Evolutionary conservation across 1,140 invertebrate genomes (phyloP).

Genomic region (Ridgeia piscesae): DNA sequence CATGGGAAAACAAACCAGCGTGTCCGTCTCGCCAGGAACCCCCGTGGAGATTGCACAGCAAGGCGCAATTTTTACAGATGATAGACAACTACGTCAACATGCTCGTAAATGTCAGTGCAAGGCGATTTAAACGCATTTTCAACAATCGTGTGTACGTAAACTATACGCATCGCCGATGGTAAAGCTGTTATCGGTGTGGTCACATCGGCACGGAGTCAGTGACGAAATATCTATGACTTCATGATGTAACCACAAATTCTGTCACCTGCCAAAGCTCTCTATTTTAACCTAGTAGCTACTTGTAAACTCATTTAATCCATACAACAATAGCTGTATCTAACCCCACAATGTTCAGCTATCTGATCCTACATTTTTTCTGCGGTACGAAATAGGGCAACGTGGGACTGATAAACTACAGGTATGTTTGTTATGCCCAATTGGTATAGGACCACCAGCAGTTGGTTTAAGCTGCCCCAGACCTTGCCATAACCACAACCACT

Average conservation of each 20-base stretch:
- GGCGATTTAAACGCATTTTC: neutral
- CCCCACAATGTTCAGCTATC: too few relatives aligned
- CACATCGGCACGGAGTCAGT: neutral
- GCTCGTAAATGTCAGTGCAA: neutral
- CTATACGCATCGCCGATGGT: neutral
- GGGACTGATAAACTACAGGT: too few relatives aligned
- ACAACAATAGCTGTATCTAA: too few relatives aligned
- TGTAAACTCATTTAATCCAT: neutral
- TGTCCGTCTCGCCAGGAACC: neutral
- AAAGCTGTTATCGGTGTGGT: neutral
- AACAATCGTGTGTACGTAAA: neutral
- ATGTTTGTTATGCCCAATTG: neutral
- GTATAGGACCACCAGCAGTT: neutral
- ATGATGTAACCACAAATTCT: neutral
- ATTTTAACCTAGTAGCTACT: neutral
- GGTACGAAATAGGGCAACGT: neutral
- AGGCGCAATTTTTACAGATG: neutral
- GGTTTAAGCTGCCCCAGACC: neutral
- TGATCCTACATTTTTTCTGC: neutral
- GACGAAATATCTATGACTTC: neutral
- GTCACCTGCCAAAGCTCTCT: neutral
- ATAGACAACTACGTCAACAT: neutral
- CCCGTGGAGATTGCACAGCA: neutral
- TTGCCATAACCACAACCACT: neutral
- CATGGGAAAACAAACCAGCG: neutral